Base-by-base conservation (phyloP, 2,888 invertebrate species). In the Zhengitettix transpicula region DNA sequence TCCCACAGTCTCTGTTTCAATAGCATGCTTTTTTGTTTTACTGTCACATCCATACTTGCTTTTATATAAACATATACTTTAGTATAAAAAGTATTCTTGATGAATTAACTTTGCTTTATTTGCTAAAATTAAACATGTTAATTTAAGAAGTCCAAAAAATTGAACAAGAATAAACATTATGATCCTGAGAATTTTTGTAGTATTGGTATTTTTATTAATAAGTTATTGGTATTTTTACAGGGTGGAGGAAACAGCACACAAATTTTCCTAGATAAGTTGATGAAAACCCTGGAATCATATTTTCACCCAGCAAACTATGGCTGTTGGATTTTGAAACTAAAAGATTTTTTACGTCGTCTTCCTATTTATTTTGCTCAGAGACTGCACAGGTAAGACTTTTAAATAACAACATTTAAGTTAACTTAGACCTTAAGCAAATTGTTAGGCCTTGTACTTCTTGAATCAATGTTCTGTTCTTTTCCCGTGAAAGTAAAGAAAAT, bases 301-400 rank as follows among this genome's bases (percentile, higher is more conserved):
- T 83, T 87, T 67, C 89, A 96, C 74, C 90, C 91, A 58, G 93
- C 93, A 0, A 96, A 96, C 72, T 73, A 78, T 47, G 95, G 94
- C 40, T 72, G 82, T 55, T 95, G 94, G 91, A 81, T 85, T 0
- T 72, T 72, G 63, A 82, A 80, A 64, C 75, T 89, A 1, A 78
- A 81, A 60, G 83, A 85, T 60, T 73, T 89, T 9, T 74, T 91
- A 5, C 77, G 79, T 57, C 84, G 83, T 68, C 74, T 90, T n/a
- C 77, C 85, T 0, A 76, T 76, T 62, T 78, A 81, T 67, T 85
- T 91, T 68, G 73, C 83, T 1, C 73, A 76, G 64, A 80, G 87
- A 56, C 63, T 81, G 40, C 72, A 76, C 62, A 70, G 69, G 76
- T 77, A 68, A 67, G 66, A n/a, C 14, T 53, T n/a, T 53, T 11